Evolutionary conservation across 2,113 vertebrate genomes (phyloP).

Genomic region (Sinosuthora webbiana): DNA sequence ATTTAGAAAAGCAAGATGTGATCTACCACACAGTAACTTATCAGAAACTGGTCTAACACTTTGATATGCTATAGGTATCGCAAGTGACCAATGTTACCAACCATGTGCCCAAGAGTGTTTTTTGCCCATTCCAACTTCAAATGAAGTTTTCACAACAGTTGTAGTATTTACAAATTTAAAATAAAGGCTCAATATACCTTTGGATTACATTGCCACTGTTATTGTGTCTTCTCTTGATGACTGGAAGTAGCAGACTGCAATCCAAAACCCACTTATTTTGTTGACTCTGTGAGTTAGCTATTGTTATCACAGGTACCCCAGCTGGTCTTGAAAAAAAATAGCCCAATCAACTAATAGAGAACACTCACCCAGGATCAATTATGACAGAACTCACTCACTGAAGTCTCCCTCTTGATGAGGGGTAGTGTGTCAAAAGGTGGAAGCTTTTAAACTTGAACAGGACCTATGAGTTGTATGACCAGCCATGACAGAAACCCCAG

Average conservation of each 20-base stretch:
- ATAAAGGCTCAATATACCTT: background rate
- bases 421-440: background rate
- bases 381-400: background rate
- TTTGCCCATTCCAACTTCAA: constrained; percentile 60
- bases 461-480: background rate
- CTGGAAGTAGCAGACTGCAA: background rate
- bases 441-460: background rate
- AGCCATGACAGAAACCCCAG: background rate
- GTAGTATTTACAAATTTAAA: constrained; percentile 71
- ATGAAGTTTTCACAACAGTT: constrained; percentile 58
- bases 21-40: constrained; percentile 65
- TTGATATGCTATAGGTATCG: constrained; percentile 35
- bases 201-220: constrained; percentile 35
- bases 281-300: background rate
- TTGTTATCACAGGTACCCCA: background rate
- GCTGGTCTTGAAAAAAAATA: background rate
- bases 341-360: background rate
- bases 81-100: constrained; percentile 25
- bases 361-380: background rate
- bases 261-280: background rate
- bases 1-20: constrained; percentile 63
- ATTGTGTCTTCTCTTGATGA: background rate
- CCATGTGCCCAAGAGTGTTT: constrained; percentile 29
- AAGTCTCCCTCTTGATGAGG: background rate
- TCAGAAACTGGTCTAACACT: constrained; percentile 66